Evolutionary conservation across 64 coral and sea anemone species (phyloP), one percentile per base, ranked within the genome.

Genomic region (Astreopora myriophthalma): DNA sequence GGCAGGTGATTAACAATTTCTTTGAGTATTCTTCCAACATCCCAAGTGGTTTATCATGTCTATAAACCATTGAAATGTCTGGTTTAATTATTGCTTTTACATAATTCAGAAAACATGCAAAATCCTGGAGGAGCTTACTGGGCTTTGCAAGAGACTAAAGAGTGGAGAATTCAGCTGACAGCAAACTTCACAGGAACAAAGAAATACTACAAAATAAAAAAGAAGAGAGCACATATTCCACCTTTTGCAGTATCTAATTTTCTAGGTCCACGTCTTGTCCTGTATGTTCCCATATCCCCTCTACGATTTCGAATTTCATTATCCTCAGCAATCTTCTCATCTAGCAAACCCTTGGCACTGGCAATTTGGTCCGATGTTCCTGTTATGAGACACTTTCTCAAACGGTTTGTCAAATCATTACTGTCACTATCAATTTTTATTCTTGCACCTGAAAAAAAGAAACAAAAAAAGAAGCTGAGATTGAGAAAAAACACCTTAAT

Each of bases 361-460:
- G 90, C 80, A 61, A 92, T 92, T 61, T 92, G 90, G 28, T 92
- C 90, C 6, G 57, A 30, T 5, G 90, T 92, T 24, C 90, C 90
- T n/a, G 48, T 85, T 1, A 92, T 65, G 40, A 69, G 73, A 31
- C 90, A 92, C 69, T 76, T 85, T 0, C 90, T 25, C 19, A 72
- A 17, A 35, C 34, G n/a, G 40, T 29, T 72, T 36, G 31, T 32
- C 12, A 82, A 10, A 39, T 75, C 60, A 3, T 86, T 80, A 75
- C 35, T 39, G 20, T 63, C 57, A 39, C 80, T 34, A 48, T 92
- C 90, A 75, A 92, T 86, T 25, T 1, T 77, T 7, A 92, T 92
- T 33, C 30, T 92, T 19, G 90, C 90, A 64, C 90, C 90, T 92
- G 22, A 4, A 48, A 27, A 33, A 68, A 65, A 42, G 17, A 75